Conservation (phyloP, 2,113 vertebrate species). For the Grallaria varia region DNA sequence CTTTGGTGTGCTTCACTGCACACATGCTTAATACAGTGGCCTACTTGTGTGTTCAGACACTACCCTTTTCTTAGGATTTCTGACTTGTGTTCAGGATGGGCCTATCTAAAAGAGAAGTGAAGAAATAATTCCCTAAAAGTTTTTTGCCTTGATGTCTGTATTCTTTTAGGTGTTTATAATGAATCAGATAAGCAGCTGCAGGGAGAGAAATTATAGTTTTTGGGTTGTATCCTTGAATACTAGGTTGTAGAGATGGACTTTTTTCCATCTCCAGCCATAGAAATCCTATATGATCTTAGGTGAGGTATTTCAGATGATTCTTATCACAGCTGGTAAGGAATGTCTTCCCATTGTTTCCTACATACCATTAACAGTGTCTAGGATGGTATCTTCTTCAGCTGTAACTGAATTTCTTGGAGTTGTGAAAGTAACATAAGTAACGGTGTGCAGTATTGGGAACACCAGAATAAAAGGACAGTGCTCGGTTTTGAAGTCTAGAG, state of each 20-base stretch:
- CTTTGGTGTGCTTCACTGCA: background rate
- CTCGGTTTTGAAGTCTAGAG: background rate
- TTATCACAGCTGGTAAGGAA: background rate
- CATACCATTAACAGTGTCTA: background rate
- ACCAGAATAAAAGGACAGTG: background rate
- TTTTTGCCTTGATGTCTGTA: background rate
- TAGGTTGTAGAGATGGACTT: background rate
- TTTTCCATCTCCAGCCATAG: background rate
- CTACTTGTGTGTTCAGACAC: background rate
- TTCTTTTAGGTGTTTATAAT: background rate
- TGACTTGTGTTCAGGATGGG: background rate
- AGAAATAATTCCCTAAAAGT: background rate
- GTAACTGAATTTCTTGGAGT: background rate
- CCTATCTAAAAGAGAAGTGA: background rate
- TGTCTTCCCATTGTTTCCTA: background rate
- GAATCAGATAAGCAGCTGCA: background rate
- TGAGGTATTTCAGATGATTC: background rate
- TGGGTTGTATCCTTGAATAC: background rate
- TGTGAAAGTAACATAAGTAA: background rate
- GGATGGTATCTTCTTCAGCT: background rate
- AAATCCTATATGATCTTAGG: background rate
- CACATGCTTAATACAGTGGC: background rate
- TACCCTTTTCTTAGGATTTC: background rate
- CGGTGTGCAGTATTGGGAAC: background rate
- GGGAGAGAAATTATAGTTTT: background rate